Conservation (phyloP, 1,140 invertebrate species). For the Nephila pilipes region DNA sequence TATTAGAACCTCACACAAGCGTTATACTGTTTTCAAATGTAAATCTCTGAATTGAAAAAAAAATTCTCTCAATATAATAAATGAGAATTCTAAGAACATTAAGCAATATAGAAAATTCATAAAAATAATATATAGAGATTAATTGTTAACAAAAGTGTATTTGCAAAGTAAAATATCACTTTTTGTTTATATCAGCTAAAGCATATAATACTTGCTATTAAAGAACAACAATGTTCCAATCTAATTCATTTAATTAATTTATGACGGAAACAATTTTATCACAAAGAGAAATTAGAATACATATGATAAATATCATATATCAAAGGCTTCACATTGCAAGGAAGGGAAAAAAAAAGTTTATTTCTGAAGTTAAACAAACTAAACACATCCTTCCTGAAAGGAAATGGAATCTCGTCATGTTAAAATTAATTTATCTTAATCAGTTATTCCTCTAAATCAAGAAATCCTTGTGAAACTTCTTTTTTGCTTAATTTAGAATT, state of each 20-base stretch:
- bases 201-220: not conserved
- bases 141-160: not conserved
- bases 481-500: not conserved
- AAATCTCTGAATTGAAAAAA: too few relatives aligned
- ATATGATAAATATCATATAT: not conserved
- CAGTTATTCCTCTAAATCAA: not conserved
- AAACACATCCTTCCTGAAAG: not conserved
- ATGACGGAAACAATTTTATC: not conserved
- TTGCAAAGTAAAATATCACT: not conserved
- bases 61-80: too few relatives aligned
- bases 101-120: not conserved
- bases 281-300: not conserved
- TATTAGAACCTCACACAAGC: too few relatives aligned
- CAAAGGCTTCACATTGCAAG: not conserved
- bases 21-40: too few relatives aligned
- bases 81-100: too few relatives aligned
- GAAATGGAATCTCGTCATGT: slow-evolving; percentile 2
- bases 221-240: not conserved
- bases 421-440: slow-evolving; percentile 37
- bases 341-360: not conserved
- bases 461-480: not conserved
- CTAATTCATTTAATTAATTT: not conserved
- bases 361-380: not conserved
- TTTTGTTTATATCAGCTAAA: not conserved
- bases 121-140: not conserved